Base-by-base conservation (phyloP, 2,888 invertebrate species). In the Lasioglossum zephyrum region DNA sequence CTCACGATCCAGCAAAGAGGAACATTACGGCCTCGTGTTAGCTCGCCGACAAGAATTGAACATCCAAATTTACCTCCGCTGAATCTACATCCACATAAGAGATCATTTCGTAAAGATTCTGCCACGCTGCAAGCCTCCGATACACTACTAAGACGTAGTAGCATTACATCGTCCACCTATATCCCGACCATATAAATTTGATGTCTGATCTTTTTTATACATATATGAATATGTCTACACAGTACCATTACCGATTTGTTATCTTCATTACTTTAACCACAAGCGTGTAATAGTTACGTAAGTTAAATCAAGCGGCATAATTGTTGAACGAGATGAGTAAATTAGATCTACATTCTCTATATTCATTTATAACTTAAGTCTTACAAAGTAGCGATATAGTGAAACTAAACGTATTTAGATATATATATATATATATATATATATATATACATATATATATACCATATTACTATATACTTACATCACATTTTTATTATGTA, bases 1-100 rank as follows among this genome's bases (percentile, higher is more conserved):
- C 91, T 92, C 44, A 93, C 92, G 49, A 89, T 92, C 75, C 93
- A 77, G 26, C 84, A 92, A 76, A 92, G 92, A 72, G 92, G 93
- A 73, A 93, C 93, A n/a, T 84, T 95, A 79, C 96, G 98, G 75
- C 97, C 98, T 0, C 95, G 97, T 39, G 97, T 98, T 0, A 97
- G 98, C 8, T 97, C 97, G 0, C 98, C 98, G 0, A 98, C 98
- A 1, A 96, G 97, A 90, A 98, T 98, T 91, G 98, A 98, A 93
- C 97, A 98, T 92, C 98, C 98, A 0, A 98, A 98, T 93, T 94
- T 97, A 82, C 97, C 98, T 13, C 97, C 98, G 1, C 95, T 98
- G 72, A 98, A 98, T 93, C 96, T 97, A 47, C 96, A 96, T 92
- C 96, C 96, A 31, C 96, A 95, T 84, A 94, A 93, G 82, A 93